Evolutionary conservation across 1,140 invertebrate species (phyloP).

Genomic region (Heliconius himera): DNA sequence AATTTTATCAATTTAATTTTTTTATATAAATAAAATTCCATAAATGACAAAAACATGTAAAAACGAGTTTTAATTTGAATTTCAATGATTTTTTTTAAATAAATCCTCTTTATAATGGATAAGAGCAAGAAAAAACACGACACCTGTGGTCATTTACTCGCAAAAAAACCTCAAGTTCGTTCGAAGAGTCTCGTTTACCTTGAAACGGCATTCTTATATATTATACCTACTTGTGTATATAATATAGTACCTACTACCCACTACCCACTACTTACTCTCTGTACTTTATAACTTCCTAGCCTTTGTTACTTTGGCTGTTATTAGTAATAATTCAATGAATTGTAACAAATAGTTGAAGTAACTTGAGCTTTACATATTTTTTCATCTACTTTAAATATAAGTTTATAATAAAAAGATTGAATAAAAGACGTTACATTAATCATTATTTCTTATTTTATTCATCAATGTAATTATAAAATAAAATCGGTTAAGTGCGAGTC

Average conservation of each 20-base stretch:
- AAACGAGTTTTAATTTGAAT: not conserved
- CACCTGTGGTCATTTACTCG: constrained; percentile 34
- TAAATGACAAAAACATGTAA: not conserved
- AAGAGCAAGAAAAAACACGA: not conserved
- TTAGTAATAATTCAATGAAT: not conserved
- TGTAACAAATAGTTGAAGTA: not conserved
- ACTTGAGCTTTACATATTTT: not conserved
- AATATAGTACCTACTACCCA: not conserved
- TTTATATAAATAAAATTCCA: not conserved
- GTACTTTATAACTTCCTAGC: not conserved
- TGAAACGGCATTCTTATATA: constrained; percentile 52
- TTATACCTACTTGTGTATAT: constrained; percentile 1
- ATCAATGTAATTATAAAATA: too few species aligned
- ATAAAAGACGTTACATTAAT: too few species aligned
- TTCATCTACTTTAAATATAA: not conserved
- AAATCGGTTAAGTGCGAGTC: too few species aligned
- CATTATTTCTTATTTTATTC: too few species aligned
- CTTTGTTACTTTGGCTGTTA: not conserved
- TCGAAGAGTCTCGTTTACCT: constrained; percentile 57
- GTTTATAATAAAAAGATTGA: too few species aligned
- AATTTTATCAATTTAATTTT: not conserved
- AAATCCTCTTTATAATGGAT: not conserved
- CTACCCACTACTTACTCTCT: not conserved
- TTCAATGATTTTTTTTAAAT: not conserved
- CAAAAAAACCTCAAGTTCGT: constrained; percentile 43